These are phyloP conservation scores for Cremastobaeus sp. DNA, from an alignment of 2,888 invertebrate genomes.

Conservation along the genomic window DNA sequence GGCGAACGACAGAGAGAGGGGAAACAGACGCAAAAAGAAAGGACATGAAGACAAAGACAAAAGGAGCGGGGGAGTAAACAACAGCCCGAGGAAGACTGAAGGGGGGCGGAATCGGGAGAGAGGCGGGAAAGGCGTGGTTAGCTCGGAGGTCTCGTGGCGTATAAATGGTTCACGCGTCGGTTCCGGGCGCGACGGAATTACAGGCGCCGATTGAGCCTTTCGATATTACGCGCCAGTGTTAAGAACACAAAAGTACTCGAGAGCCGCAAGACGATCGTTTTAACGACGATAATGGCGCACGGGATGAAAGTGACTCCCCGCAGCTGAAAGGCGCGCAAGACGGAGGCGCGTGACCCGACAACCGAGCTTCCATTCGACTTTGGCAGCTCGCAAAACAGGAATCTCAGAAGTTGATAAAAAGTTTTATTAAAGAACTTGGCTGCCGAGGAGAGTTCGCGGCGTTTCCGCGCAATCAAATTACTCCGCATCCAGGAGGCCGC, in stretches of 20 bases:
- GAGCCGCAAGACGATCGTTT: constrained; percentile 61
- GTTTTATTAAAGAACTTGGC: constrained; percentile 61
- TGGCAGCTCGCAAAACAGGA: constrained; percentile 59
- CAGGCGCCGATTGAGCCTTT: constrained; percentile 55
- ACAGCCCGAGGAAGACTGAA: constrained; percentile 6
- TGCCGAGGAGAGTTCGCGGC: constrained; percentile 32
- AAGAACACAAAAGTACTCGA: constrained; percentile 65
- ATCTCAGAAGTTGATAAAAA: constrained; percentile 58
- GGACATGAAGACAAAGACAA: constrained; percentile 1
- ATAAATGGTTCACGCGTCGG: constrained; percentile 69
- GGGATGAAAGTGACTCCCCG: constrained; percentile 49
- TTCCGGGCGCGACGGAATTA: constrained; percentile 65
- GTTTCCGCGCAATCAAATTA: constrained; percentile 45
- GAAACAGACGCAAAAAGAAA: not conserved
- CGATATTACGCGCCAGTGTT: constrained; percentile 63
- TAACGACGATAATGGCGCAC: constrained; percentile 59
- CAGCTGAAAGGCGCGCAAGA: constrained; percentile 16
- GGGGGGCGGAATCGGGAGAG: constrained; percentile 6
- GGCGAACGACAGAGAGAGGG: constrained; percentile 37
- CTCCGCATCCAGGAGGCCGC: constrained; percentile 32
- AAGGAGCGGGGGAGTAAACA: constrained; percentile 29
- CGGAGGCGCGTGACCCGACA: constrained; percentile 40
- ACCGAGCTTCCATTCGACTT: constrained; percentile 48
- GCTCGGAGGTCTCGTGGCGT: constrained; percentile 67
- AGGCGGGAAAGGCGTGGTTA: constrained; percentile 54